Evolutionary conservation across 2,797 vertebrate genomes (phyloP), one percentile per base, ranked within the genome.

Genomic region (Melanotaenia maccullochi): DNA sequence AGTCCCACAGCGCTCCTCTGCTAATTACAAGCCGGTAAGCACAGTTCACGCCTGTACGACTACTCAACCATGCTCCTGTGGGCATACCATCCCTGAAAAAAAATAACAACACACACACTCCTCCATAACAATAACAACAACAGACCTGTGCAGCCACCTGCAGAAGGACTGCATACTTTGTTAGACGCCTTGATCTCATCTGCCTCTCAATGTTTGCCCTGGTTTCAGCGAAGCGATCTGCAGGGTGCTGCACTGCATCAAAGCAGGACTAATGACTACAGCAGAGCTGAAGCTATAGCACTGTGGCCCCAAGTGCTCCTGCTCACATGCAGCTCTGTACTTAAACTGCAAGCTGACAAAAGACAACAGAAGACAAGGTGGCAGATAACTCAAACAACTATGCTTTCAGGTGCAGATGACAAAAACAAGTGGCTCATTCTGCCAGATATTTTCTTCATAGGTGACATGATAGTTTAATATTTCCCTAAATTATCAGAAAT

Each of bases 11-110:
- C 40, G 65, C 85, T 73, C 0, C 36, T 75, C 65, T 79, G 55
- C 82, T 92, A 90, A 93, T 93, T 92, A 90, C 81, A 81, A 85
- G 78, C 76, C 67, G 77, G 72, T 88, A 47, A 83, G 81, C 75
- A 68, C 72, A 68, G 67, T 33, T 72, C 42, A 72, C 78, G 79
- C 59, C 76, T 74, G 76, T 81, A 24, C 70, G 78, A 69, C 79
- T 82, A 71, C 76, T 88, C 77, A 76, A 14, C 75, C 75, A 8
- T 73, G 76, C 76, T 91, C 88, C 88, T 86, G 74, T 86, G 87
- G 88, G 88, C 76, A 82, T 75, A 73, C 78, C 72, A 75, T 61
- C 68, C 52, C 81, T 83, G 83, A 87, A 76, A 89, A 76, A 89
- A 25, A 25, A 25, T 2, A 85, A 90, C 85, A 89, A 75, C 79